A percentile compares a stretch with the other conserved stretches of the same genome.
phyloP scores from a whole-genome alignment of 2,797 vertebrate genomes.

The Pygocentrus nattereri region DNA sequence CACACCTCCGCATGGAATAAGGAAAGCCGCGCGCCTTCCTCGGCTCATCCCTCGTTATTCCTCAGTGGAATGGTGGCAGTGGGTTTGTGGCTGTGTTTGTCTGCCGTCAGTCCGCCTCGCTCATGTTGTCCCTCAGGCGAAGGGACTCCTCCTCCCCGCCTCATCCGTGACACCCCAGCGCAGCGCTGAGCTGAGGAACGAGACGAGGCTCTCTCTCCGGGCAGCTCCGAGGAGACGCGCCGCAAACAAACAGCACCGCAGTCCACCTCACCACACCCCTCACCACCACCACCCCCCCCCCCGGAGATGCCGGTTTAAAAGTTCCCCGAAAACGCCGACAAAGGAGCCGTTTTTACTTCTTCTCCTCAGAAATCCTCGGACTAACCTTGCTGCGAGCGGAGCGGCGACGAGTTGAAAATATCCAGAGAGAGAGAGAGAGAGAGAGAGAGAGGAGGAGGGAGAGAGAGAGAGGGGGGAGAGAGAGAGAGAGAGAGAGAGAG shows the following conservation, averaged over 20 bases:
- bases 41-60: slow-evolving; percentile 62
- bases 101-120: slow-evolving; percentile 65
- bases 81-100: slow-evolving; percentile 61
- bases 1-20: slow-evolving; percentile 64
- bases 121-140: slow-evolving; percentile 61
- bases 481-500: no score
- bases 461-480: no score
- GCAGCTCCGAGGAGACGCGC: not conserved
- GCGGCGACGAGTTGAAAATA: slow-evolving; percentile 9
- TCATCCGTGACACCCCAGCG: slow-evolving; percentile 70
- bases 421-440: not conserved
- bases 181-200: slow-evolving; percentile 56
- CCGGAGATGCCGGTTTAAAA: slow-evolving; percentile 72
- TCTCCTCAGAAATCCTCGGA: slow-evolving; percentile 2
- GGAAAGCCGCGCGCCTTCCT: slow-evolving; percentile 74
- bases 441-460: no score
- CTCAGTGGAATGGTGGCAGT: slow-evolving; percentile 70
- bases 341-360: not conserved
- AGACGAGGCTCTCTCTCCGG: slow-evolving; percentile 53
- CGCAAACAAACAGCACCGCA: not conserved
- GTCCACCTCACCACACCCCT: not conserved
- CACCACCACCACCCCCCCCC: not conserved
- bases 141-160: slow-evolving; percentile 74
- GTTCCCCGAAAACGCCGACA: slow-evolving; percentile 49
- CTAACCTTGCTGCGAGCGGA: not conserved